These are phyloP conservation scores for Bursaphelenchus okinawaensis DNA, from an alignment of 2,888 invertebrate species.

Conservation along the genomic window DNA sequence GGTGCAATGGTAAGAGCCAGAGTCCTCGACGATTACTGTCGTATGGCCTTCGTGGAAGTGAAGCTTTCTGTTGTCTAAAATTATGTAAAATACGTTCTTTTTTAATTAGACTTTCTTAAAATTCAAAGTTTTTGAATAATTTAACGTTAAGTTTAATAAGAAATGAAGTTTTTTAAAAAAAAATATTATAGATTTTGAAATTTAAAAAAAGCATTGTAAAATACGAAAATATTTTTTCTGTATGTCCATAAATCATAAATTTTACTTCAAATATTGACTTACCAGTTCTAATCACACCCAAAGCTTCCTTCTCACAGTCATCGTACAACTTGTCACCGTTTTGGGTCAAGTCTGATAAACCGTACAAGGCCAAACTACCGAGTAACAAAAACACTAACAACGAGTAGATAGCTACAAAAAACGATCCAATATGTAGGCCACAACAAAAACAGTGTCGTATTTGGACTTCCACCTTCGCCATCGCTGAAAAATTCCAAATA, in stretches of 20 bases:
- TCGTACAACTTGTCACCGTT: constrained; percentile 50
- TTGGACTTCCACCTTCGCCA: constrained; percentile 34
- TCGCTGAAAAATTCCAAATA: too few relatives aligned
- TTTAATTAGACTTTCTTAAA: constrained; percentile 3
- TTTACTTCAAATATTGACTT: too few relatives aligned
- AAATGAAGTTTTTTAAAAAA: neutral
- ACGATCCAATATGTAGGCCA: constrained; percentile 49
- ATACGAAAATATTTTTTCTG: neutral
- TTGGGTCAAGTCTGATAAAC: constrained; percentile 44
- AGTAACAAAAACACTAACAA: constrained; percentile 52
- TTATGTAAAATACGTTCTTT: too few relatives aligned
- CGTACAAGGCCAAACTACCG: constrained; percentile 46
- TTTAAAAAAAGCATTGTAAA: constrained; percentile 3
- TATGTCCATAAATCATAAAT: constrained; percentile 2
- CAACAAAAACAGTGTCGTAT: constrained; percentile 57
- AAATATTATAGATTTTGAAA: constrained; percentile 7
- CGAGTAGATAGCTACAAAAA: constrained; percentile 55
- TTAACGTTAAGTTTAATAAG: constrained; percentile 4
- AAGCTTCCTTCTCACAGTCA: constrained; percentile 52
- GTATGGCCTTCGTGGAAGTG: constrained; percentile 42
- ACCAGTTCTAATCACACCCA: constrained; percentile 52
- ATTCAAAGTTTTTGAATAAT: neutral
- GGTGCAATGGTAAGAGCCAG: constrained; percentile 55
- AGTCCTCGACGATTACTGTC: constrained; percentile 51
- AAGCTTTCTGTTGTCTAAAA: constrained; percentile 48